Conservation (phyloP, 2,797 vertebrate genomes). For the Limosa lapponica region DNA sequence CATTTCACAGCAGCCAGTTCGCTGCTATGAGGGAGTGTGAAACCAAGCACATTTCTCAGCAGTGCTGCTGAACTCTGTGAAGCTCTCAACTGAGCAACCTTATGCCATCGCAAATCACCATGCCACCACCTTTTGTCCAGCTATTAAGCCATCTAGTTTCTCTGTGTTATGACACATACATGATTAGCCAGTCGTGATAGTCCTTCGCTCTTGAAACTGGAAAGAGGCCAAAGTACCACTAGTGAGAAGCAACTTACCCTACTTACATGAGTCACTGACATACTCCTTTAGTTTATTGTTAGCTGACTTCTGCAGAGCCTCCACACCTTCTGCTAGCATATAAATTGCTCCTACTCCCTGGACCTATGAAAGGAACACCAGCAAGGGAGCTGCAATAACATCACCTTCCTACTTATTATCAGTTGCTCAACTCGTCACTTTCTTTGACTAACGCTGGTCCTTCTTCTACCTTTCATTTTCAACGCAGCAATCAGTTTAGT, state of each 20-base stretch:
- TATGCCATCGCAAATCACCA: background rate
- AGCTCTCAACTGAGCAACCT: background rate
- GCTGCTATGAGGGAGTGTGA: background rate
- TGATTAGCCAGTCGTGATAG: background rate
- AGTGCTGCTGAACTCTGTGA: background rate
- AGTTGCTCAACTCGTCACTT: background rate
- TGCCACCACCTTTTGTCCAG: background rate
- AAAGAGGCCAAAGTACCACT: background rate
- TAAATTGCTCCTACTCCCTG: background rate
- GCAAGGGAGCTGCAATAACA: background rate
- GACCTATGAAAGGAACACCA: background rate
- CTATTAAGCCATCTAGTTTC: background rate
- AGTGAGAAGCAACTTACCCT: background rate
- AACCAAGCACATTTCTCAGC: background rate
- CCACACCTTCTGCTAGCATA: background rate
- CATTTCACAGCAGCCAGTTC: background rate
- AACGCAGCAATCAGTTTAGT: background rate
- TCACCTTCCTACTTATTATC: background rate
- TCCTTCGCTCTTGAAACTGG: background rate
- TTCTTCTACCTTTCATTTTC: background rate
- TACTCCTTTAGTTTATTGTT: background rate
- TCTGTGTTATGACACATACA: background rate
- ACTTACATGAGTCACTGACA: background rate
- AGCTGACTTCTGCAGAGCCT: background rate
- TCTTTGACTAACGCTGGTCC: background rate